Base-by-base conservation (phyloP, 2,888 invertebrate genomes). In the Calephelis perditalis region DNA sequence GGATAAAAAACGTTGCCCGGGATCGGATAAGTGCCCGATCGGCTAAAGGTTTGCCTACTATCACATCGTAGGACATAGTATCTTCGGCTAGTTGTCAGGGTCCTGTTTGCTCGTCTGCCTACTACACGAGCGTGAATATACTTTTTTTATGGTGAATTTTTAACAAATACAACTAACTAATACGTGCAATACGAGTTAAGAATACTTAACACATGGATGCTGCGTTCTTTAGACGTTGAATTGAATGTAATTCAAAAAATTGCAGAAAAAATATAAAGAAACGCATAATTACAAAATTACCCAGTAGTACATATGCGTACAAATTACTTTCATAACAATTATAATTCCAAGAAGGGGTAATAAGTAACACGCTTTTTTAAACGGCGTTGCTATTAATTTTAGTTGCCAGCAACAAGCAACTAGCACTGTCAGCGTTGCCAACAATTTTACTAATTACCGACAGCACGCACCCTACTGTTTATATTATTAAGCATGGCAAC, bases 291-390 rank as follows among this genome's bases (percentile, higher is more conserved):
- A 49, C 12, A 15, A 49, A 55, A 59, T 59, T 59, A 59, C 35
- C 12, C 54, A 44, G 47, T 40, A 37, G 45, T 55, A 11, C 55
- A 40, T 40, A 40, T 40, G 59, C 36, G 45, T 59, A 59, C 55
- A 55, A 59, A 59, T 59, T 59, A 43, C 59, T 55, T 56, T 60
- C 12, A 60, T 56, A 46, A 60, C 36, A 60, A 56, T 60, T 60
- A 56, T 56, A 46, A 60, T 60, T 60, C 59, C 59, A 15, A 15
- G 59, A 60, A 56, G 45, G 45, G 12, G 7, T 59, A 60, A 57
- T 40, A 45, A 57, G 55, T 49, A 52, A 49, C 37, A 36, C 46
- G 47, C 56, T 57, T 62, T 62, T 62, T 62, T 55, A 54, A 55
- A 52, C 45, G 56, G 35, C 49, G n/a, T 57, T 7, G 56, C 56